phyloP scores from a whole-genome alignment of 2,113 vertebrate species.

The Anhinga rufa region DNA sequence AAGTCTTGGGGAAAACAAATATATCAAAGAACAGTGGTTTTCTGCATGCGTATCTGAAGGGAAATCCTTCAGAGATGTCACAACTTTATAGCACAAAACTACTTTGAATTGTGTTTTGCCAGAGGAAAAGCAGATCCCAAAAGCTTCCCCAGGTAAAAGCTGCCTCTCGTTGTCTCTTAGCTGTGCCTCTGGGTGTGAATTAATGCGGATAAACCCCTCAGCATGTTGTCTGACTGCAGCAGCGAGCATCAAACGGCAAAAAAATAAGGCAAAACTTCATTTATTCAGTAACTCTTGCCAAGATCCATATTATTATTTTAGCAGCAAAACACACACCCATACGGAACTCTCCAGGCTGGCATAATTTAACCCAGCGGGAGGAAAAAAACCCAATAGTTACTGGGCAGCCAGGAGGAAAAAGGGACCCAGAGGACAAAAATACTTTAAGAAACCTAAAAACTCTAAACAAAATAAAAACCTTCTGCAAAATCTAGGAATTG shows the following conservation, averaged over 20 bases:
- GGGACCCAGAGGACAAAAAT: rapidly evolving
- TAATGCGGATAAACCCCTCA: neutral
- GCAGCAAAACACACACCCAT: rapidly evolving
- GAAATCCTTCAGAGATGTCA: neutral
- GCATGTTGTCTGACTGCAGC: neutral
- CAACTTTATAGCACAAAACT: neutral
- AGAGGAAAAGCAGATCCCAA: neutral
- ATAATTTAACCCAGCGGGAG: neutral
- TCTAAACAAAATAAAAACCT: neutral
- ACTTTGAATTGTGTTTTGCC: neutral
- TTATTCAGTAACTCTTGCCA: neutral
- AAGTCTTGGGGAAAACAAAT: neutral
- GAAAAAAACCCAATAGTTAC: neutral
- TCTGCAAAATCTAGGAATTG: neutral
- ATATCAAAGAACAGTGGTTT: neutral
- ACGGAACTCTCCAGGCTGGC: neutral
- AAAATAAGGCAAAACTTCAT: neutral
- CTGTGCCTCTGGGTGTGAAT: neutral
- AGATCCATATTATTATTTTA: neutral
- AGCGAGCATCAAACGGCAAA: neutral
- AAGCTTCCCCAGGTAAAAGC: neutral
- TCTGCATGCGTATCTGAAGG: neutral
- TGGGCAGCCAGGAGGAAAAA: no score
- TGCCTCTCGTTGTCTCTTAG: neutral
- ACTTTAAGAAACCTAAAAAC: neutral